A percentile compares a stretch with the other conserved stretches of the same genome.
Evolutionary conservation across 2,888 invertebrate genomes (phyloP).

Genomic region (Blera fallax): DNA sequence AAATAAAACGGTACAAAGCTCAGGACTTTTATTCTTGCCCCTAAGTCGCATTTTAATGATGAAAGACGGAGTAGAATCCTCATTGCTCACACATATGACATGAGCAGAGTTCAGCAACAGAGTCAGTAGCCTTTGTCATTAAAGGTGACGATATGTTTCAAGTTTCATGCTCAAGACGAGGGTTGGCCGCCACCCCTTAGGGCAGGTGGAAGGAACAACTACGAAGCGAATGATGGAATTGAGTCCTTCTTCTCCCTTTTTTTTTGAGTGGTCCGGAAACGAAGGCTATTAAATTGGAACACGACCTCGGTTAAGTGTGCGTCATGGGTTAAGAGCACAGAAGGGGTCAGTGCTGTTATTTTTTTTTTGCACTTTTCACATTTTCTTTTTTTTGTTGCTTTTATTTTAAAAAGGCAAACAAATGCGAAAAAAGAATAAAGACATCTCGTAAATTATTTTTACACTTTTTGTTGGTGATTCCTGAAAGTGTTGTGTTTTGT

Average conservation of each 20-base stretch:
- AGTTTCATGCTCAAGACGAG: slow-evolving; percentile 45
- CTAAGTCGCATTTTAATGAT: slow-evolving; percentile 70
- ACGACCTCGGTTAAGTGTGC: slow-evolving; percentile 71
- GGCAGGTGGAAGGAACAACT: slow-evolving; percentile 34
- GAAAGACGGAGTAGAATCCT: slow-evolving; percentile 50
- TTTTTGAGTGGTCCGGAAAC: slow-evolving; percentile 61
- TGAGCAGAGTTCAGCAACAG: slow-evolving; percentile 19
- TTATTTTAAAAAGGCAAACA: background rate
- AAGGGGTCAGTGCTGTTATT: slow-evolving; percentile 61
- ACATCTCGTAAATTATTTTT: slow-evolving; percentile 29
- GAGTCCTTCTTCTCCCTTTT: slow-evolving; percentile 42
- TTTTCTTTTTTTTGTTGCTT: background rate
- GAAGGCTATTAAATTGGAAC: slow-evolving; percentile 72
- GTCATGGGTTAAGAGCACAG: slow-evolving; percentile 67
- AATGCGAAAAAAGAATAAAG: background rate
- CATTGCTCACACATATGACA: background rate
- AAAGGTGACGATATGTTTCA: slow-evolving; percentile 65
- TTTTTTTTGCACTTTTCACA: background rate
- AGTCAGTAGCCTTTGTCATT: slow-evolving; percentile 56
- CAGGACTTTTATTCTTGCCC: slow-evolving; percentile 64
- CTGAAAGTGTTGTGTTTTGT: slow-evolving; percentile 14
- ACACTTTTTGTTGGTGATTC: background rate
- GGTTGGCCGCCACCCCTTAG: slow-evolving; percentile 1
- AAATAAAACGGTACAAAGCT: background rate
- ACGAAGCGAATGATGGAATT: slow-evolving; percentile 40